Evolutionary conservation across 2,113 vertebrate genomes (phyloP).

Genomic region (Butorides virescens): DNA sequence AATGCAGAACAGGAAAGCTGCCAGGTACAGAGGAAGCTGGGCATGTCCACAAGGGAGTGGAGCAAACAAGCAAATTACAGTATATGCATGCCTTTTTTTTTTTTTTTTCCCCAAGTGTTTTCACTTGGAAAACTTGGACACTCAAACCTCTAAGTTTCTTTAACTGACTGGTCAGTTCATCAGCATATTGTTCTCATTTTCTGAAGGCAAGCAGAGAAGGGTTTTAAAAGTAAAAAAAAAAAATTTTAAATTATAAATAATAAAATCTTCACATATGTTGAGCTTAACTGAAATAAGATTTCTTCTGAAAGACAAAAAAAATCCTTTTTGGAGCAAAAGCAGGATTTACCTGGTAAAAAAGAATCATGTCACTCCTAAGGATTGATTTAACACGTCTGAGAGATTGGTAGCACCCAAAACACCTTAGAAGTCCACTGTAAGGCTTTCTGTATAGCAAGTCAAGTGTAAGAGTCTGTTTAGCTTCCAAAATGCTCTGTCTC

Average conservation of each 20-base stretch:
- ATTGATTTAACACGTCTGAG: background rate
- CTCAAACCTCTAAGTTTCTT: background rate
- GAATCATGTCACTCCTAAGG: background rate
- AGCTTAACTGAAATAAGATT: background rate
- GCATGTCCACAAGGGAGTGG: constrained; percentile 36
- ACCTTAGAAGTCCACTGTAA: background rate
- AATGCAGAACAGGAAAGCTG: constrained; percentile 41
- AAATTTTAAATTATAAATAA: background rate
- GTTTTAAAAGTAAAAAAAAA: background rate
- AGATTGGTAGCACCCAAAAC: background rate
- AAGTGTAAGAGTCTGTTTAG: background rate
- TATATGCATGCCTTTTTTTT: background rate
- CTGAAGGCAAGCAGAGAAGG: background rate
- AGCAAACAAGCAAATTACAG: constrained; percentile 40
- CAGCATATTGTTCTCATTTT: background rate
- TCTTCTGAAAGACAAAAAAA: background rate
- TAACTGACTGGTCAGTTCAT: background rate
- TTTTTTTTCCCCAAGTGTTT: background rate
- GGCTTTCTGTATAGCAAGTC: background rate
- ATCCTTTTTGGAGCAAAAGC: background rate
- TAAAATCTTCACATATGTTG: background rate
- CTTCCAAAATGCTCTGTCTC: background rate
- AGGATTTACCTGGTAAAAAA: background rate
- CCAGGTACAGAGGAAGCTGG: constrained; percentile 51
- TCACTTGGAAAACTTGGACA: background rate